Evolutionary conservation across 64 coral and sea anemone species (phyloP).

Genomic region (Dendronephthya gigantea): DNA sequence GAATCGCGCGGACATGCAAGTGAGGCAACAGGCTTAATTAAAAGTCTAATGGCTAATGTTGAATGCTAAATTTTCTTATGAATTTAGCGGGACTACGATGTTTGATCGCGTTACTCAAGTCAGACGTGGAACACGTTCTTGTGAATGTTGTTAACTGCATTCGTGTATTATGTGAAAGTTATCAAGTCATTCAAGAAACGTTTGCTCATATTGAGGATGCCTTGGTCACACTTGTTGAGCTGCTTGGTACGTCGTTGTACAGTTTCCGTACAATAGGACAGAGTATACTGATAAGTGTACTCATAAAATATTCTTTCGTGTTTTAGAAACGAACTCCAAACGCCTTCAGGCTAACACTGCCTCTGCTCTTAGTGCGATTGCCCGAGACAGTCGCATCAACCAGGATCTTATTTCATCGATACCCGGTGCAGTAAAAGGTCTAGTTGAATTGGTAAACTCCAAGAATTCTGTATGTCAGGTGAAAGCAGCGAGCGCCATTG

Average conservation of each 20-base stretch:
- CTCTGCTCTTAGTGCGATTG: slow-evolving; percentile 59
- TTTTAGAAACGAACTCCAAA: slow-evolving; percentile 70
- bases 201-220: slow-evolving; percentile 59
- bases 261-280: too few relatives aligned
- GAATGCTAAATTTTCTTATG: background rate
- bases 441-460: slow-evolving; percentile 51
- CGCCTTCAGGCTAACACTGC: slow-evolving; percentile 87
- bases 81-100: slow-evolving; percentile 58
- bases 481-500: slow-evolving; percentile 90
- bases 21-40: too few relatives aligned
- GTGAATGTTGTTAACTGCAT: slow-evolving; percentile 87
- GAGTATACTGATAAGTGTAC: background rate
- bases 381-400: slow-evolving; percentile 60
- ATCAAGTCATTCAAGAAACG: slow-evolving; percentile 50
- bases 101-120: slow-evolving; percentile 63
- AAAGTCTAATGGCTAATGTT: background rate
- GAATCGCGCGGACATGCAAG: too few relatives aligned
- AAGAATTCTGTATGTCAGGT: slow-evolving; percentile 83
- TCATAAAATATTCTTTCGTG: background rate
- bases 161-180: slow-evolving; percentile 66
- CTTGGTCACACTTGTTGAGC: slow-evolving; percentile 48
- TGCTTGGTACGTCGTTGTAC: slow-evolving; percentile 62
- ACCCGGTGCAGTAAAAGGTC: slow-evolving; percentile 58
- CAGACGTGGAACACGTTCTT: slow-evolving; percentile 78
- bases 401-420: slow-evolving; percentile 66